Base-by-base conservation (phyloP, 2,797 vertebrate genomes). In the Sylvia borin region DNA sequence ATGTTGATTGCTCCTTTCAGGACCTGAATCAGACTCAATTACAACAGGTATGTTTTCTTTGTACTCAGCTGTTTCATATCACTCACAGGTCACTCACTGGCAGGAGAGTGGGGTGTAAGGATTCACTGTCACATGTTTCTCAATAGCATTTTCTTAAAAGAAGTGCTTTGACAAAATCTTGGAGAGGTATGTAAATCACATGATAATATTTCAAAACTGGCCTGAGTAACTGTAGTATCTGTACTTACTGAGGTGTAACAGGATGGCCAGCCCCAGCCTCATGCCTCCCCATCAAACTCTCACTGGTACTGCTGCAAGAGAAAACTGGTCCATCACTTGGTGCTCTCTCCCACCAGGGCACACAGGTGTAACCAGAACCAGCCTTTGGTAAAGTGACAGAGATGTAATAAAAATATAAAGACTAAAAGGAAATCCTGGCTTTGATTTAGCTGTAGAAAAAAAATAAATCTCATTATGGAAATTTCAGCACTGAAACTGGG, bases 171-270 rank as follows among this genome's bases (percentile, higher is more conserved):
- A 27, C 26, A 88, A 88, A 94, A 74, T 80, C 62, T 72, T 83
- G 15, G 29, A 62, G 13, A 77, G 17, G 7, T 51, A 68, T 34
- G 18, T 93, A 96, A 96, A 90, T 87, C 62, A 81, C 26, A 64
- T 27, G 9, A n/a, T 75, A 86, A n/a, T 74, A 67, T 77, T 92
- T 89, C 43, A 90, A 77, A 90, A 74, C 36, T 70, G 29, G 54
- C 27, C 55, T 31, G 32, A 90, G 57, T 50, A 45, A 73, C 29
- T 91, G 60, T 77, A 88, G 86, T 31, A 47, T 53, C 66, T 53
- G 50, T 95, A 98, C 97, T 98, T 96, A 98, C 97, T 77, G 47
- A 98, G 58, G 22, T 96, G 66, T n/a, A 97, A 65, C 74, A 98
- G 72, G 73, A 95, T 38, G 36, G 53, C 74, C 89, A 97, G 78